Evolutionary conservation across 2,113 vertebrate genomes (phyloP).

Genomic region (Peromyscus leucopus): DNA sequence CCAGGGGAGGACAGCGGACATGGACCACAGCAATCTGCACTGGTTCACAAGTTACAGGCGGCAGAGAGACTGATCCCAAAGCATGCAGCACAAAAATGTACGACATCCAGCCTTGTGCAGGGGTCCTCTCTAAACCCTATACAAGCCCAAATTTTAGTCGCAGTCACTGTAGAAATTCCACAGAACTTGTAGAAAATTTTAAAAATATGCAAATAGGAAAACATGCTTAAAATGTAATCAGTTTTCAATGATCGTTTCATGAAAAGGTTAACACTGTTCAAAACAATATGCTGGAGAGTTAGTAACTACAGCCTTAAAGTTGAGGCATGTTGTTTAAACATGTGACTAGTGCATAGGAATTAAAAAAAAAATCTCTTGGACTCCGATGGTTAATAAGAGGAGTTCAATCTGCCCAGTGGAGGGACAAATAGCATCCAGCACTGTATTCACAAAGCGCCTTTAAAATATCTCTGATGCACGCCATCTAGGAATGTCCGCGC

Average conservation of each 20-base stretch:
- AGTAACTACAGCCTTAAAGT: constrained; percentile 42
- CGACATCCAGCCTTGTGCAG: constrained; percentile 88
- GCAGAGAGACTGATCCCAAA: constrained; percentile 71
- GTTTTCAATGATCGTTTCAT: constrained; percentile 56
- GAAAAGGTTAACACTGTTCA: constrained; percentile 26
- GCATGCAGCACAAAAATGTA: constrained; percentile 87
- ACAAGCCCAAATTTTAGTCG: constrained; percentile 57
- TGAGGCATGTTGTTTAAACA: constrained; percentile 5
- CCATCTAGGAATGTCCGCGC: neutral
- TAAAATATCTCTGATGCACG: constrained; percentile 43
- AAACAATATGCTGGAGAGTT: constrained; percentile 41
- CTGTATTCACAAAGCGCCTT: neutral
- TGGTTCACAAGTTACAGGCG: constrained; percentile 74
- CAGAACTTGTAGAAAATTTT: constrained; percentile 76
- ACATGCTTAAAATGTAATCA: constrained; percentile 12
- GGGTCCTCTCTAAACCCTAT: constrained; percentile 88
- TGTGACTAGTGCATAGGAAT: neutral
- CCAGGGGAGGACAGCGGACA: constrained; percentile 71
- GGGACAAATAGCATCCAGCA: neutral
- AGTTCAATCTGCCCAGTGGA: constrained; percentile 7
- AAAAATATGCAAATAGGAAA: constrained; percentile 56
- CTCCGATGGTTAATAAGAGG: constrained; percentile 57
- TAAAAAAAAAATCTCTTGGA: constrained; percentile 6
- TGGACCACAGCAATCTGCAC: constrained; percentile 86
- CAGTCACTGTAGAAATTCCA: constrained; percentile 40